Evolutionary conservation across 2,797 vertebrate species (phyloP), one percentile per base, ranked within the genome.

Genomic region (Coreius guichenoti): DNA sequence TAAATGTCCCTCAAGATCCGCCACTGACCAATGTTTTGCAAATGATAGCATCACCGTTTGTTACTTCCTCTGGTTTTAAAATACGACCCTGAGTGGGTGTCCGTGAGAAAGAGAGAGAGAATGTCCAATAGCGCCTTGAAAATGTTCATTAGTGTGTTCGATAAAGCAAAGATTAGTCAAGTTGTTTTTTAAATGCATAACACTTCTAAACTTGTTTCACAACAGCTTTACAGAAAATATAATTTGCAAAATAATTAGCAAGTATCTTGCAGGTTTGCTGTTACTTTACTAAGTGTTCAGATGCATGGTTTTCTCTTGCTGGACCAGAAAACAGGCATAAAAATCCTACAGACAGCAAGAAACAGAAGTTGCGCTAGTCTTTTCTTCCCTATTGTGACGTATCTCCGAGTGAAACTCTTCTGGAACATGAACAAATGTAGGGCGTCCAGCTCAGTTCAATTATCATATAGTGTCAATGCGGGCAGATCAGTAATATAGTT

Each of bases 11-110:
- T 61, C 61, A 29, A 56, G 33, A 80, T 58, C 1, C 23, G 47
- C 69, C 4, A 1, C 36, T 61, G 69, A 43, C 68, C 81, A 49
- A 29, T 29, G 49, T 72, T 58, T 26, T 45, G 56, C n/a, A 63
- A 63, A 78, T 17, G 8, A 63, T 78, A 36, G 16, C 13, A 1
- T 74, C 81, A 74, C 43, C 4, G 2, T 14, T 51, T 39, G 43
- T 76, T 39, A 82, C 68, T 61, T 82, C 80, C 80, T 73, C 33
- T 82, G 6, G 73, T 70, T 80, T 47, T 9, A 80, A 67, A 49
- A 33, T 51, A 33, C 2, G 11, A 8, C 19, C 13, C 11, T 54
- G 17, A 23, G 8, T 26, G 8, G 47, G 56, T 61, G 77, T 31
- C 26, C 1, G 19, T 47, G 56, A 21, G 56, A 29, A 1, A 14